Evolutionary conservation across 2,113 vertebrate species (phyloP), one percentile per base, ranked within the genome.

Genomic region (Oncorhynchus clarkii): DNA sequence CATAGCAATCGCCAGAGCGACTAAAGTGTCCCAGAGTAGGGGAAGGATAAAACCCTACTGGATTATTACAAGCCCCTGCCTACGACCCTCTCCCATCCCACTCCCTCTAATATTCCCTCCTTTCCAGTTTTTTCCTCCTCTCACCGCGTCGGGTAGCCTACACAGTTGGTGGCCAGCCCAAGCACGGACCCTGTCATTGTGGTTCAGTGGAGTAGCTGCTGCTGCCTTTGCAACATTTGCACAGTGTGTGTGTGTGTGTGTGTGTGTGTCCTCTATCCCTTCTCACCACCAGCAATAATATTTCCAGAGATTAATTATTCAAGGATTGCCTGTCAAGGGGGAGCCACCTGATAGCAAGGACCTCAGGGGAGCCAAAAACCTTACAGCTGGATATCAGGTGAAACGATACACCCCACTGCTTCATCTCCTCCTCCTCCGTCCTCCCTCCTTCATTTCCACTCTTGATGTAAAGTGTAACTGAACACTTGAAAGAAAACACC

Each of bases 251-350:
- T 77, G 31, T 31, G 29, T 31, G 31, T 31, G 29, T 34, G 82
- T 29, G 31, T 45, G 70, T 74, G 71, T 77, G 86, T 93, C 89
- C 81, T 85, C 83, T 91, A 92, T 92, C 92, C 72, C 81, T 66
- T 18, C 39, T 45, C 68, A 79, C 78, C 83, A 45, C 87, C 93
- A 90, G 7, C 39, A 26, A 93, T 95, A 85, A 87, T 93, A 93
- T 95, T 94, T 93, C 95, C 3, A 76, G 78, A 91, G 87, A 96
- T 99, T 93, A 97, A 99, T 98, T 97, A 99, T 99, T 99, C 89
- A 98, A 90, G 78, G 77, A 59, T 62, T 71, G 4, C 88, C 89
- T 80, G 83, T 94, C 94, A 93, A 94, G 81, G 73, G 84, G 89
- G 94, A 95, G 93, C 94, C 91, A 73, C 85, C 88, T 85, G 90